Evolutionary conservation across 2,113 vertebrate genomes (phyloP).

Genomic region (Oryzias curvinotus): DNA sequence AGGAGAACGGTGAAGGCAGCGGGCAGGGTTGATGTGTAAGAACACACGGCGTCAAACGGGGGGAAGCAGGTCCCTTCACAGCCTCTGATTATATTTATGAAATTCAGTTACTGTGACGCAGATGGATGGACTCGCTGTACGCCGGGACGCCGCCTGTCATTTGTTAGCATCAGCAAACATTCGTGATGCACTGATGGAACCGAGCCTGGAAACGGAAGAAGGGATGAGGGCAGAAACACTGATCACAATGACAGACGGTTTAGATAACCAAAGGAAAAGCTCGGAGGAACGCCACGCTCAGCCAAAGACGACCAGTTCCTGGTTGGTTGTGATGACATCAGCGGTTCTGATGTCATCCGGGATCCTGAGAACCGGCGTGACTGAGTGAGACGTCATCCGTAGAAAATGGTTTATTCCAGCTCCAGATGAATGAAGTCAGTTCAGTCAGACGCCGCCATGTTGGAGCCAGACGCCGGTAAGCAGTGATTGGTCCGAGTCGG

Average conservation of each 20-base stretch:
- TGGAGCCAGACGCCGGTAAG: no score
- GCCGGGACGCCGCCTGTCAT: slow-evolving; percentile 61
- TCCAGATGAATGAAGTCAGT: no score
- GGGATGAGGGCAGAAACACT: neutral
- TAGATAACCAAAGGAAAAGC: neutral
- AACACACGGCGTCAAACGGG: slow-evolving; percentile 35
- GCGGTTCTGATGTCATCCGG: no score
- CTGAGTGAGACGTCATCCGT: no score
- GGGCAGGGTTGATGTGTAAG: slow-evolving; percentile 25
- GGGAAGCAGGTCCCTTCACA: slow-evolving; percentile 60
- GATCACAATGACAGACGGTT: slow-evolving; percentile 10
- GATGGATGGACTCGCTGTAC: slow-evolving; percentile 75
- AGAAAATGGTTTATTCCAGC: no score
- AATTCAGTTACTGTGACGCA: slow-evolving; percentile 80
- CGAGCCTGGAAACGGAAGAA: slow-evolving; percentile 49
- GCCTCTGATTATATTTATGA: slow-evolving; percentile 77
- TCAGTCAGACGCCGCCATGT: no score
- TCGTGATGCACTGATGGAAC: slow-evolving; percentile 52
- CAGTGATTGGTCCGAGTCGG: no score
- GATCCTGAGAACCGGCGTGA: no score
- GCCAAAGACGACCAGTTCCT: no score
- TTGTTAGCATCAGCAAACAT: slow-evolving; percentile 72
- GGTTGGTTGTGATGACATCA: no score
- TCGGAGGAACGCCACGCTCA: no score
- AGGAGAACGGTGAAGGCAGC: slow-evolving; percentile 32